Evolutionary conservation across 2,888 invertebrate species (phyloP), one percentile per base, ranked within the genome.

Genomic region (Lochmaea capreae): DNA sequence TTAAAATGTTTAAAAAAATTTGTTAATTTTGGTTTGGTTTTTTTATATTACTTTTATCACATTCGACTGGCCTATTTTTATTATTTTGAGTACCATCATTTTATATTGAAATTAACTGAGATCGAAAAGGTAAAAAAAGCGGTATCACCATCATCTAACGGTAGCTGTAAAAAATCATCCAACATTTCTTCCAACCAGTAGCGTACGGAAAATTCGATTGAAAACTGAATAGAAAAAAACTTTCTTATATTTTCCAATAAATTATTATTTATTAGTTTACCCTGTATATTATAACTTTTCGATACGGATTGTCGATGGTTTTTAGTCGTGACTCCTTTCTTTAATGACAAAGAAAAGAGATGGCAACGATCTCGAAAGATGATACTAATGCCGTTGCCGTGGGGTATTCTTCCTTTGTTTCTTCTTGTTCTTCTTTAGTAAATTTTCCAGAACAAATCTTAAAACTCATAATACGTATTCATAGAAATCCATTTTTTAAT

Each of bases 251-350:
- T 39, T 39, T 39, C 33, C 33, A 39, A 39, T 1, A 39, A 39
- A 39, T 39, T 39, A 9, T 39, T 39, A 39, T 39, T 39, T 8
- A 49, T 39, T 61, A 39, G 8, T 33, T 33, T 16, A 61, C 61
- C 33, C 16, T 39, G 61, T 61, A 61, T 39, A 61, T n/a, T 39
- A 10, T 14, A 26, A 22, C 14, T 12, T 12, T 73, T 58, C 49
- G 26, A 73, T 70, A 71, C 67, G 65, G 57, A 71, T 65, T 67
- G 71, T 67, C 67, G 65, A 67, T 67, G 65, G 68, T 71, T 71
- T 73, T n/a, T 46, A 63, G 57, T 71, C 73, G 76, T 76, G 76
- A 74, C 71, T 68, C 49, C 62, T 71, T 72, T 69, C 54, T 72
- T 65, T 68, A 67, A 67, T 63, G 68, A 67, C 67, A 72, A 71